A percentile compares a stretch with the other conserved stretches of the same genome.
Evolutionary conservation across 2,797 vertebrate genomes (phyloP).

Genomic region (Helicolenus hilgendorfi): DNA sequence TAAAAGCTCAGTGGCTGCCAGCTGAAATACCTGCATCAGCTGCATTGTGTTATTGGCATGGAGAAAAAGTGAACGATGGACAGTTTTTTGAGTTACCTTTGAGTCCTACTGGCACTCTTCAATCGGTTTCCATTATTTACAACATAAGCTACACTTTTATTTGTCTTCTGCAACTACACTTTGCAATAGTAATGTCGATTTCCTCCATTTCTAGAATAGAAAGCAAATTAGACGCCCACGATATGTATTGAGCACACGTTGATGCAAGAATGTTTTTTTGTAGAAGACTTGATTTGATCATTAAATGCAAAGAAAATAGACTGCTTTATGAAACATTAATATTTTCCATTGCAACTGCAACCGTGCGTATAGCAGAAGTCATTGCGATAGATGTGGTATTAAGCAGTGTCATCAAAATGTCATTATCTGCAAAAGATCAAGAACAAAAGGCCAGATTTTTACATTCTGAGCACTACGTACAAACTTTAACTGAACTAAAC

Average conservation of each 20-base stretch:
- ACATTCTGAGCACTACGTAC: no score
- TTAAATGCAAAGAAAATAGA: not conserved
- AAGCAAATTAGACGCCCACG: not conserved
- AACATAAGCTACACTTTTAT: not conserved
- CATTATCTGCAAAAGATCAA: no score
- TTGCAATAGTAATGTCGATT: not conserved
- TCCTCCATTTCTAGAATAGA: not conserved
- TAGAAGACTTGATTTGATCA: not conserved
- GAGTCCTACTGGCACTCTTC: not conserved
- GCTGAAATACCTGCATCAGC: constrained; percentile 23
- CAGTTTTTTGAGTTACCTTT: not conserved
- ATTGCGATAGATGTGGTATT: no score
- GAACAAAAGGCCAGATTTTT: no score
- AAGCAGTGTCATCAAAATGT: no score
- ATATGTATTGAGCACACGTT: not conserved
- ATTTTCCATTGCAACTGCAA: no score
- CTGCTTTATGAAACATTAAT: not conserved
- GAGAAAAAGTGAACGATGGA: not conserved
- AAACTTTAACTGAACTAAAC: no score
- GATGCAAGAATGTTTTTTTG: fast-evolving
- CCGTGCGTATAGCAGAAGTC: no score
- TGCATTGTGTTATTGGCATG: not conserved
- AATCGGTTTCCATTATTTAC: not conserved
- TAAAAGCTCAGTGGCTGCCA: constrained; percentile 3
- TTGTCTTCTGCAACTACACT: not conserved